Base-by-base conservation (phyloP, 2,113 vertebrate genomes). In the Theropithecus gelada region DNA sequence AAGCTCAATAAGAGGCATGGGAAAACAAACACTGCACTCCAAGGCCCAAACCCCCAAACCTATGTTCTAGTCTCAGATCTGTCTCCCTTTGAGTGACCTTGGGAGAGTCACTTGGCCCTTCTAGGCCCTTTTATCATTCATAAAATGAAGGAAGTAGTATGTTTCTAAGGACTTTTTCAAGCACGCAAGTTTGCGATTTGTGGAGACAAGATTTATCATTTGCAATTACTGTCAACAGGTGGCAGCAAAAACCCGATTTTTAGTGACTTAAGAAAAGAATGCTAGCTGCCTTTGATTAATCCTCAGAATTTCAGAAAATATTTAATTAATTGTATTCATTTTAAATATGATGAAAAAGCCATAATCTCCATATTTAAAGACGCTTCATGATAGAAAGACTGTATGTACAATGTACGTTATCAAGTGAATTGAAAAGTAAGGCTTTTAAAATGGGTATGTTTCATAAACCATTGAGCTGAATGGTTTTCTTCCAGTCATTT, bases 211-310 rank as follows among this genome's bases (percentile, higher is more conserved):
- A 92, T 75, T 94, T 87, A 78, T 90, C 94, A 70, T 84, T 94
- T 94, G n/a, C 20, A 70, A 68, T 64, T 76, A 80, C 48, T 97
- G 97, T 97, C 99, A 97, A 98, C 90, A 99, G 99, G 92, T 98
- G 99, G 98, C 99, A 99, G 98, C 97, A 99, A 98, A 98, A 92
- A 68, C 89, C 97, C 93, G 98, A 48, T 79, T 59, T 96, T 98
- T 83, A 57, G 22, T 22, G n/a, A 90, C 48, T 81, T 64, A 52
- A 50, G 80, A 0, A 32, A 50, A 13, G 40, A 38, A 88, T 6
- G 43, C 92, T 92, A 73, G 30, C 68, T 95, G 82, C 64, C 95
- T 97, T 93, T 48, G 27, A 93, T 95, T 30, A 84, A 90, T 22
- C 68, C 25, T 93, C 40, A 79, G 12, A 90, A 75, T 76, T 92